These are phyloP conservation scores for Tipula helvola DNA, from an alignment of 2,888 invertebrate genomes.

Conservation along the genomic window DNA sequence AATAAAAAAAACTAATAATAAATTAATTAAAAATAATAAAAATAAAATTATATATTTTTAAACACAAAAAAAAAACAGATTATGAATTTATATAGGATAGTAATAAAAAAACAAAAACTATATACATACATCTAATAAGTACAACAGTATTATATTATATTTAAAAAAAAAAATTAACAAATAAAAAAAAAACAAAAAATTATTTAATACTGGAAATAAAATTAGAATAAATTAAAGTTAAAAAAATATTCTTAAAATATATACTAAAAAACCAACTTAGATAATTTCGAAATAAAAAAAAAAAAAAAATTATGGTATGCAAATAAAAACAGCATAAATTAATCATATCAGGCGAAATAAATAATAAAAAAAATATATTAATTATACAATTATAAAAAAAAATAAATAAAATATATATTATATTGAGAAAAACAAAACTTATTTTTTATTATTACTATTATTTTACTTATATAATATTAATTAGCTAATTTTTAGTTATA, in stretches of 20 bases:
- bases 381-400: slow-evolving; percentile 7
- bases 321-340: not conserved
- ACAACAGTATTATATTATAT: slow-evolving; percentile 16
- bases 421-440: not conserved
- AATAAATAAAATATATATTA: slow-evolving; percentile 8
- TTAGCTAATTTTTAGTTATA: not conserved
- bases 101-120: slow-evolving; percentile 8
- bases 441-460: not conserved
- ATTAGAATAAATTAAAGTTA: slow-evolving; percentile 8
- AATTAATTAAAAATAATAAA: not conserved
- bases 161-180: not conserved
- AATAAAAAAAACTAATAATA: not conserved
- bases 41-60: slow-evolving; percentile 9
- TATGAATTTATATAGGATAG: slow-evolving; percentile 8
- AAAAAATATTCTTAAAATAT: slow-evolving; percentile 9
- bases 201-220: slow-evolving; percentile 8
- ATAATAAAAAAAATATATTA: not conserved
- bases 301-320: not conserved
- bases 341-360: slow-evolving; percentile 6
- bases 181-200: not conserved
- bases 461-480: not conserved
- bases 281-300: slow-evolving; percentile 6
- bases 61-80: slow-evolving; percentile 7
- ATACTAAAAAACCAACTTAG: not conserved
- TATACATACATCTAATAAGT: slow-evolving; percentile 14